These are phyloP conservation scores for Tipula confusa DNA, from an alignment of 2,888 invertebrate species.

Conservation along the genomic window DNA sequence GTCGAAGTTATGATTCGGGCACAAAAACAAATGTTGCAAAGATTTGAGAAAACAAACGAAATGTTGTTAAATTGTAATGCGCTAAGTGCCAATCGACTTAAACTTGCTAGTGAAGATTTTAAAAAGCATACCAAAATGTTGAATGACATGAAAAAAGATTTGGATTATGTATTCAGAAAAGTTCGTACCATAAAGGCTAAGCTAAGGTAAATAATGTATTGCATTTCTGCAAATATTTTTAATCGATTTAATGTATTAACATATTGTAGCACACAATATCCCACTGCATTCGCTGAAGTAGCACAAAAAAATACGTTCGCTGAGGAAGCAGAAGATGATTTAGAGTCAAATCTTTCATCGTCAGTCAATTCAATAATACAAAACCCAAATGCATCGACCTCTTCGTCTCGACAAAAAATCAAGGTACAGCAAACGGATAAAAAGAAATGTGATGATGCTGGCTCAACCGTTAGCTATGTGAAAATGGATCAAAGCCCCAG, in stretches of 20 bases:
- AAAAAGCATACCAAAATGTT: conserved; percentile 84
- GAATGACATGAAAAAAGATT: conserved; percentile 87
- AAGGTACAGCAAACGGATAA: conserved; percentile 34
- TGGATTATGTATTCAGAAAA: conserved; percentile 90
- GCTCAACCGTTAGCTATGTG: conserved; percentile 48
- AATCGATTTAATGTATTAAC: background rate
- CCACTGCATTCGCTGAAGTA: conserved; percentile 62
- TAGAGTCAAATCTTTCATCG: conserved; percentile 49
- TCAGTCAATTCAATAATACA: conserved; percentile 41
- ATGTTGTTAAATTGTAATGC: conserved; percentile 97
- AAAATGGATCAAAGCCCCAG: conserved; percentile 48
- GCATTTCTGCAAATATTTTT: too few species aligned
- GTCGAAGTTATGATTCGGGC: conserved; percentile 85
- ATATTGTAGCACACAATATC: conserved; percentile 54
- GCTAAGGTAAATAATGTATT: conserved; percentile 56
- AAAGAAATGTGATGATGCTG: conserved; percentile 37
- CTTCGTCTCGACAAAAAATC: conserved; percentile 27
- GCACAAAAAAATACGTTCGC: conserved; percentile 51
- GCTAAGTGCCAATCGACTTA: conserved; percentile 81
- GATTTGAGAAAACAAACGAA: conserved; percentile 98
- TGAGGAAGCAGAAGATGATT: conserved; percentile 51
- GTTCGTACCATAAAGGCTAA: conserved; percentile 80
- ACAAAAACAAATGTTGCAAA: conserved; percentile 89
- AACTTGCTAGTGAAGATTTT: conserved; percentile 82
- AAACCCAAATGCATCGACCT: conserved; percentile 7